These are phyloP conservation scores for Solenopsis invicta DNA, from an alignment of 1,140 invertebrate species.

Conservation along the genomic window DNA sequence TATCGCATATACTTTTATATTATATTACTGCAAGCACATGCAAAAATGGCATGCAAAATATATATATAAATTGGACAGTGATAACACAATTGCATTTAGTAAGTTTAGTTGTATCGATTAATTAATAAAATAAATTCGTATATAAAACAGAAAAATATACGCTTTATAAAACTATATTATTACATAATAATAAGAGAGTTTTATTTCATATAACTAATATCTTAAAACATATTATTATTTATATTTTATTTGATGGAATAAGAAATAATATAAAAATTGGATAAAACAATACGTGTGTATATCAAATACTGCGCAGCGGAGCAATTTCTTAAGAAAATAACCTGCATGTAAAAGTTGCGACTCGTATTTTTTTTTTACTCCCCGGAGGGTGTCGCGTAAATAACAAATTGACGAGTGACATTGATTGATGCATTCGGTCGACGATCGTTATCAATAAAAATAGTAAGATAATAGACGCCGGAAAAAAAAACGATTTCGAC, in stretches of 20 bases:
- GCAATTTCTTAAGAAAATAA: neutral
- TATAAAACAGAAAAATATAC: neutral
- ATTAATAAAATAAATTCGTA: constrained; percentile 8
- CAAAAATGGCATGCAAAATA: neutral
- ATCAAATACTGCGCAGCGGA: neutral
- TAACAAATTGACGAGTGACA: neutral
- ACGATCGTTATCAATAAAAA: constrained; percentile 19
- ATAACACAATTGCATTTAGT: neutral
- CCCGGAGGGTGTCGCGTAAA: neutral
- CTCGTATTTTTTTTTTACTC: constrained; percentile 13
- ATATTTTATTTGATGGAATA: neutral
- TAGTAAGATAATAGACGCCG: neutral
- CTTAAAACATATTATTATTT: neutral
- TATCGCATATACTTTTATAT: neutral
- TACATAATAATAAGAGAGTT: neutral
- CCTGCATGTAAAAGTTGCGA: neutral
- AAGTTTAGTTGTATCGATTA: neutral
- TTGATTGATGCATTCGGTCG: constrained; percentile 10
- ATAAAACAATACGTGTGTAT: neutral
- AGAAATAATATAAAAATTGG: neutral
- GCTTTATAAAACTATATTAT: neutral
- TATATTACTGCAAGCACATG: neutral
- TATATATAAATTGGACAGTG: neutral
- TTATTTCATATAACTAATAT: neutral
- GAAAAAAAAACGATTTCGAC: constrained; percentile 13